phyloP scores from a whole-genome alignment of 2,888 invertebrate species.

The Proisotoma minuta region DNA sequence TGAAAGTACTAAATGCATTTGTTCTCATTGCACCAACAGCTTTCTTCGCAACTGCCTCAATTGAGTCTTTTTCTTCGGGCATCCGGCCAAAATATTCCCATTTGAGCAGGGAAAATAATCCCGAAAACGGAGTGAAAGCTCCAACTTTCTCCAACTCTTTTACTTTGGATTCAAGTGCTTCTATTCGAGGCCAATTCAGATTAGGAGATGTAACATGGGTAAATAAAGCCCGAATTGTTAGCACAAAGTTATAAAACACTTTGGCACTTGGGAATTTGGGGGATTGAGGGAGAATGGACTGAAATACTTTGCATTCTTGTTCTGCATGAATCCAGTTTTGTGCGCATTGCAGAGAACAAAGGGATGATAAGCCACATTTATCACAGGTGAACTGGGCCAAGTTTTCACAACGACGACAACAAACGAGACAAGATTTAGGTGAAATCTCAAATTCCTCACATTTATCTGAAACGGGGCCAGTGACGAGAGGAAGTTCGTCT shows the following conservation, averaged over 20 bases:
- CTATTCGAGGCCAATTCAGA: conserved; percentile 36
- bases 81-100: conserved; percentile 23
- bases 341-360: conserved; percentile 16
- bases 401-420: too few relatives aligned
- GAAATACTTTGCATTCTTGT: conserved; percentile 37
- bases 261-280: conserved; percentile 8
- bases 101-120: conserved; percentile 23
- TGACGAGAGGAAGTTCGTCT: conserved; percentile 34
- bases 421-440: conserved; percentile 20
- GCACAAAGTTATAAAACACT: conserved; percentile 28
- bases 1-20: conserved; percentile 40
- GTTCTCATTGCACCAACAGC: conserved; percentile 36
- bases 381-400: background rate
- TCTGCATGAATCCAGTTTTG: conserved; percentile 12
- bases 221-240: conserved; percentile 29
- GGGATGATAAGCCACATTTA: background rate
- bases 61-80: background rate
- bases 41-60: conserved; percentile 25
- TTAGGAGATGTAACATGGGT: conserved; percentile 9
- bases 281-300: too few relatives aligned
- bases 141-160: conserved; percentile 26
- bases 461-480: conserved; percentile 25
- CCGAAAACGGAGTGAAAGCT: conserved; percentile 20
- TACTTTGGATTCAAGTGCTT: conserved; percentile 29
- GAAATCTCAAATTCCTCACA: background rate